Evolutionary conservation across 2,113 vertebrate species (phyloP), one percentile per base, ranked within the genome.

Genomic region (Hyla sarda): DNA sequence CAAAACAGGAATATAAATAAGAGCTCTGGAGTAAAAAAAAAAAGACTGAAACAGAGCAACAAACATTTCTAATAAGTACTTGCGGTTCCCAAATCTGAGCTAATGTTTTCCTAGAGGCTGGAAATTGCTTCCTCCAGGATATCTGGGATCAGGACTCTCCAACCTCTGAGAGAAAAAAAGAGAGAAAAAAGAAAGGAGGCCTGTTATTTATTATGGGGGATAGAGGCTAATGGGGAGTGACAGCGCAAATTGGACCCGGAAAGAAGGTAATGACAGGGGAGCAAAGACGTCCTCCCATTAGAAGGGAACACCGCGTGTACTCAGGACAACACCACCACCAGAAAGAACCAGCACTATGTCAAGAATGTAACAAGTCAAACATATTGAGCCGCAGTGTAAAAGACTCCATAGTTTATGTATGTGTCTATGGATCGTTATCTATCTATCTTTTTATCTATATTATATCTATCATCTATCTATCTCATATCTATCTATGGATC

Each of bases 71-170:
- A 60, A 74, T 82, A 86, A 82, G 78, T 74, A 56, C 50, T 56
- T 86, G 85, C 50, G 85, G 85, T 86, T 86, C 62, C 69, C 67
- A 80, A 86, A 86, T 86, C 76, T 82, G 78, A 81, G 85, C 77
- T 86, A 86, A 86, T 86, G 77, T 86, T 86, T 86, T 86, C 78
- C 85, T 74, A 86, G 85, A 86, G 85, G 85, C 77, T 86, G 85
- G 56, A 86, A 86, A 82, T 86, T 86, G 77, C 78, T 86, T 86
- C 85, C 85, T 86, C 54, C 85, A 86, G 85, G 85, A 86, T 86
- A 86, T 86, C 85, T 81, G 77, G 85, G 85, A 86, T 86, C 85
- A 86, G 78, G 54, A 80, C 67, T 81, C 52, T 82, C 69, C 85
- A 82, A 82, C 85, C 85, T 86, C 78, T 60, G 11, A 74, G 69